Evolutionary conservation across 2,113 vertebrate genomes (phyloP), one percentile per base, ranked within the genome.

Genomic region (Mionectes macconnelli): DNA sequence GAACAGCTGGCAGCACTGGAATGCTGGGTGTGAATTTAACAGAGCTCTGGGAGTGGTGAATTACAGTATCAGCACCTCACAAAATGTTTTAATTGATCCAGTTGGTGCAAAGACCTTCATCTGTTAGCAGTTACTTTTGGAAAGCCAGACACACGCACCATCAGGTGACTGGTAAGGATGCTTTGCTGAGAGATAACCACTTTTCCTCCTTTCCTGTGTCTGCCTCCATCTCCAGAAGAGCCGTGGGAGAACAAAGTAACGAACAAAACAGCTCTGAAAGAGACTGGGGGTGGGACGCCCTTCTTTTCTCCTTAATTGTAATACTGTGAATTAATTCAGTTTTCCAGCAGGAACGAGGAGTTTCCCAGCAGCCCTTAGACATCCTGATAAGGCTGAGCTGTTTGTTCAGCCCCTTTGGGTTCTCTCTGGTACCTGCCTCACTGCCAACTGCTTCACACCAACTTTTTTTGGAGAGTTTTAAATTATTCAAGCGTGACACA

Each of bases 381-480:
- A 86, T 91, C 85, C 95, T 77, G 95, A 92, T 96, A 92, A 96
- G 89, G 85, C 90, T 64, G 94, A 95, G 85, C 74, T 95, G 76
- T 92, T 95, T 24, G n/a, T 10, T 81, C 90, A 84, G 68, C 88
- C 90, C 94, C 95, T 90, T 82, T 85, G 95, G 95, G 87, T 84
- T 91, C 81, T 77, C 77, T 77, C 77, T 35, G 89, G 12, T 94
- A 96, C 87, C 93, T 88, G 88, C 85, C 60, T 95, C 59, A 21
- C 52, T 92, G 95, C 95, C 94, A 96, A 63, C 40, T 57, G 74
- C 91, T 87, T 94, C 87, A 12, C 79, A 70, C 40, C 35, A 94
- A 95, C 81, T 96, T 96, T 88, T 94, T 93, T 31, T 2, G 37
- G 81, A 83, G 96, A 74, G 49, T 84, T 84, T 95, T 67, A 88